phyloP scores from a whole-genome alignment of 2,797 vertebrate species.

The Labeo calbasu region DNA sequence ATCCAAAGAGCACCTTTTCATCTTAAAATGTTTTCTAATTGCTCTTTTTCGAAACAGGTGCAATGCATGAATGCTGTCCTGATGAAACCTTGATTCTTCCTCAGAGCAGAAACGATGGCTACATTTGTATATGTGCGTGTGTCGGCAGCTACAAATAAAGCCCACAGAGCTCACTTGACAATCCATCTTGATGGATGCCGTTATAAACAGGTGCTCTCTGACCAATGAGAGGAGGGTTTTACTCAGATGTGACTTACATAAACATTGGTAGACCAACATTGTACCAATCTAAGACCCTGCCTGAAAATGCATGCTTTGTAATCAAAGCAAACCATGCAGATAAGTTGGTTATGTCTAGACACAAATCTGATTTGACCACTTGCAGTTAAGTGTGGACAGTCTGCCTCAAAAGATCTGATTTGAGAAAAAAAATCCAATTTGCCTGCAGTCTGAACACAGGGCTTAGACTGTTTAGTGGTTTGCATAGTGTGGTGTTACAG shows the following conservation, averaged over 20 bases:
- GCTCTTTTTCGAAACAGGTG: background rate
- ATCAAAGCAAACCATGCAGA: too few species aligned
- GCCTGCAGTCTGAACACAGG: too few species aligned
- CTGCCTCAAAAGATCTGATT: too few species aligned
- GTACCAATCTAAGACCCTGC: background rate
- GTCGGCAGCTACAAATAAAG: background rate
- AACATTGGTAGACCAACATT: background rate
- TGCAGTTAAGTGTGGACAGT: too few species aligned
- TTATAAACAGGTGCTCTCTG: background rate
- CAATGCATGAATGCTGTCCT: background rate
- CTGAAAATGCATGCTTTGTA: background rate
- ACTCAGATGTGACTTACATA: background rate
- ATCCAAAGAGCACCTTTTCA: background rate
- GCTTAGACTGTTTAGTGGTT: background rate
- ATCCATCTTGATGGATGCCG: background rate
- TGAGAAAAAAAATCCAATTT: too few species aligned
- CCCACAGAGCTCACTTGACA: background rate
- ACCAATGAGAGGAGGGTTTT: background rate
- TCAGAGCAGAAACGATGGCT: background rate
- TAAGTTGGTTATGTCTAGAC: too few species aligned
- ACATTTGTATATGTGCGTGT: background rate
- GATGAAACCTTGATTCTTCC: background rate
- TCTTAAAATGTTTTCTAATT: background rate
- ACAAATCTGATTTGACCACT: too few species aligned
- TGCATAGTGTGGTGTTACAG: background rate